These are phyloP conservation scores for Lagothrix lagotricha DNA, from an alignment of 2,797 vertebrate genomes.

Conservation along the genomic window DNA sequence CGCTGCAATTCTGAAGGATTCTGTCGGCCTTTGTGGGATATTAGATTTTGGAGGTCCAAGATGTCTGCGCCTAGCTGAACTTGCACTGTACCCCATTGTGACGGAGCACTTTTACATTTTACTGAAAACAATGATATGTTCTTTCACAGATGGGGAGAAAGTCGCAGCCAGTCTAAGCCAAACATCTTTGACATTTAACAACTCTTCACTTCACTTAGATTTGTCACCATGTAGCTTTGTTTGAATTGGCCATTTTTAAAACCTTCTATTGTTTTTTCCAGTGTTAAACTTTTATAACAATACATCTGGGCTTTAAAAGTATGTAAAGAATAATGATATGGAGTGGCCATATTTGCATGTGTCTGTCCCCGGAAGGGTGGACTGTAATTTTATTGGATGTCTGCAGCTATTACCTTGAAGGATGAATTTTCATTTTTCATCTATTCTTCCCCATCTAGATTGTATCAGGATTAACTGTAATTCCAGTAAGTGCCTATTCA, in stretches of 20 bases:
- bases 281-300: slow-evolving; percentile 80
- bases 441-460: slow-evolving; percentile 99
- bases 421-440: slow-evolving; percentile 99
- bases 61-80: slow-evolving; percentile 82
- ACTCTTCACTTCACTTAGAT: slow-evolving; percentile 83
- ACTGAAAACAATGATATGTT: slow-evolving; percentile 80
- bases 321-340: slow-evolving; percentile 81
- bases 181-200: slow-evolving; percentile 86
- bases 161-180: slow-evolving; percentile 84
- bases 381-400: slow-evolving; percentile 98
- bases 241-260: slow-evolving; percentile 91
- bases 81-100: slow-evolving; percentile 87
- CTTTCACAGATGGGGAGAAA: slow-evolving; percentile 88
- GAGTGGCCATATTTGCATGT: slow-evolving; percentile 92
- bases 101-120: slow-evolving; percentile 87
- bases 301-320: slow-evolving; percentile 84
- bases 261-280: slow-evolving; percentile 82
- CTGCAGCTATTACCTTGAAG: slow-evolving; percentile 99
- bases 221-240: slow-evolving; percentile 94
- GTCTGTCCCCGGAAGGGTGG: slow-evolving; percentile 97
- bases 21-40: slow-evolving; percentile 84
- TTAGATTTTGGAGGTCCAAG: slow-evolving; percentile 81
- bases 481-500: slow-evolving; percentile 99
- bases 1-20: neutral
- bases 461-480: slow-evolving; percentile 99